These are phyloP conservation scores for Limnephilus auricula DNA, from an alignment of 2,888 invertebrate genomes.

Conservation along the genomic window DNA sequence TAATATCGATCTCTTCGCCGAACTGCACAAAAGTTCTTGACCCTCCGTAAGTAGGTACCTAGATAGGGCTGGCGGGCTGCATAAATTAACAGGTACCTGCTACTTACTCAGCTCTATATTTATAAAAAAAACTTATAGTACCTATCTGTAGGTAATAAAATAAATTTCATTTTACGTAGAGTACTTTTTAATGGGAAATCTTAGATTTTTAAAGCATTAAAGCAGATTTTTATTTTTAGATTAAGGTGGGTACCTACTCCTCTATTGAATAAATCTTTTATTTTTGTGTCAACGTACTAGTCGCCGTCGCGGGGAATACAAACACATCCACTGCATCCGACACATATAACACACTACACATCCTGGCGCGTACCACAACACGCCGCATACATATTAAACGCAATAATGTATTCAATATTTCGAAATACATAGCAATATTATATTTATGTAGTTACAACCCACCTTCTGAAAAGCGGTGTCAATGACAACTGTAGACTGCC, in stretches of 20 bases:
- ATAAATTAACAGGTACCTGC: neutral
- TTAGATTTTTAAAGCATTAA: neutral
- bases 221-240: too few species aligned
- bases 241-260: neutral
- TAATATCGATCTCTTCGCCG: neutral
- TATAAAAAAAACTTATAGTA: neutral
- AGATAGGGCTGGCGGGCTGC: neutral
- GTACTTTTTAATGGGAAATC: neutral
- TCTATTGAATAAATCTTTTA: neutral
- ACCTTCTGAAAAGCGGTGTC: conserved; percentile 42
- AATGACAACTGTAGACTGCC: conserved; percentile 26
- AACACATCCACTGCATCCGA: neutral
- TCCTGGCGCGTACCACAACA: conserved; percentile 37
- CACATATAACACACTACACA: neutral
- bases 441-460: conserved; percentile 29
- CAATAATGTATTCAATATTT: conserved; percentile 17
- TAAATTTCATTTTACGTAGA: neutral
- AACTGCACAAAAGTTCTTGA: neutral
- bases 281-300: neutral
- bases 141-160: neutral
- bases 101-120: neutral
- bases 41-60: neutral
- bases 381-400: conserved; percentile 29
- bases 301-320: neutral
- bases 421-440: neutral